A percentile compares a stretch with the other conserved stretches of the same genome.
These are phyloP conservation scores for Platynereis dumerilii DNA, from an alignment of 2,888 invertebrate genomes.

Conservation along the genomic window DNA sequence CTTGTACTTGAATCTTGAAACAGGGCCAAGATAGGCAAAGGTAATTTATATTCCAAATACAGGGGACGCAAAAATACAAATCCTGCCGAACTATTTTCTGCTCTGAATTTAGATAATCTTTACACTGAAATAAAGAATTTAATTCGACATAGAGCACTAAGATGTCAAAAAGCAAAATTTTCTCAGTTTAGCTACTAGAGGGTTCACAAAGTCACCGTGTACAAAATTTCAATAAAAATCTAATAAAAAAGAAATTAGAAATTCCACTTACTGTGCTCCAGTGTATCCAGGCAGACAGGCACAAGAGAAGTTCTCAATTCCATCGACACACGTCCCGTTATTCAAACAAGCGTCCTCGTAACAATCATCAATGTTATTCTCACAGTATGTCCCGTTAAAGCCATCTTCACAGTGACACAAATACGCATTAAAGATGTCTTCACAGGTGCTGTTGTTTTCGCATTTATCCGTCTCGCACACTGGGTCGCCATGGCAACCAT, in stretches of 20 bases:
- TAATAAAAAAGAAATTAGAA: neutral
- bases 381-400: slow-evolving; percentile 38
- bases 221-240: too few species aligned
- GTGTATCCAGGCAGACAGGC: slow-evolving; percentile 38
- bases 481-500: slow-evolving; percentile 35
- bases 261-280: slow-evolving; percentile 31
- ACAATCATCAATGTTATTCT: slow-evolving; percentile 40
- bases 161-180: too few species aligned
- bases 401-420: slow-evolving; percentile 52
- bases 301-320: slow-evolving; percentile 39
- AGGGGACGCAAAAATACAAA: too few species aligned
- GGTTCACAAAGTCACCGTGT: too few species aligned
- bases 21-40: too few species aligned
- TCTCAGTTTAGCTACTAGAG: too few species aligned
- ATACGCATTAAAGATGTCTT: slow-evolving; percentile 48
- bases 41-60: too few species aligned
- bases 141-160: too few species aligned
- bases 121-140: too few species aligned
- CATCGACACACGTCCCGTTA: slow-evolving; percentile 34
- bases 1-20: too few species aligned
- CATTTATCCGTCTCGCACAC: slow-evolving; percentile 74
- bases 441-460: slow-evolving; percentile 71
- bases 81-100: too few species aligned
- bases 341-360: slow-evolving; percentile 28
- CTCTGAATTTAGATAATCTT: too few species aligned